Base-by-base conservation (phyloP, 2,888 invertebrate genomes). In the Steinernema carpocapsae region DNA sequence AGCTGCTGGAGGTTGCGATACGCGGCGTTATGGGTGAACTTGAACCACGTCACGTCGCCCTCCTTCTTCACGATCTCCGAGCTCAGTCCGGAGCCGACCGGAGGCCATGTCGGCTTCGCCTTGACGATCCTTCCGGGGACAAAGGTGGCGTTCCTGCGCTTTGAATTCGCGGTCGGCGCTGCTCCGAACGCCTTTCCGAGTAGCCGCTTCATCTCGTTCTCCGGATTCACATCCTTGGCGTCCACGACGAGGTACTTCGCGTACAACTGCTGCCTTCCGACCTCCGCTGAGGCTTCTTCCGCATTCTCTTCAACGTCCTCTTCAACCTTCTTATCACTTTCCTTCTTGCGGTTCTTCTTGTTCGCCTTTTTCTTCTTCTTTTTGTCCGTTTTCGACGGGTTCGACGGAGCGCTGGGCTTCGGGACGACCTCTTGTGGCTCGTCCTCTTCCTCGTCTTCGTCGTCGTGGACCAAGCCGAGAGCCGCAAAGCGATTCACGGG, bases 191-290 rank as follows among this genome's bases (percentile, higher is more conserved):
- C 76, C 72, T 80, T 80, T 10, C 84, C 84, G 22, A 85, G 74
- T 51, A 78, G 56, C 43, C 77, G 73, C 52, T 79, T 82, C 72
- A 84, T 70, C 70, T 85, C 85, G 1, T 72, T 80, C 2, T 78
- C 75, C n/a, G 82, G 77, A 48, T 85, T 81, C 51, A 85, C 80
- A 42, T 76, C 42, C 72, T 80, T 79, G 26, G 79, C 76, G 43
- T 85, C 83, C 22, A 81, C 72, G 56, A 79, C 77, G 71, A 82
- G 74, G 14, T 76, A 42, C 73, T 14, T 14, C 48, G 72, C 4
- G 10, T 12, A 7, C 4, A 70, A 26, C 26, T 64, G 46, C 37
- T 6, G 52, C 71, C 59, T 74, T 64, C 26, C 70, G 51, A 48
- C 76, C 71, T 64, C 73, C 70, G 14, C 37, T 14, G 45, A 6